Conservation (phyloP, 2,888 invertebrate species). For the Mongoloraphidia duomilia region DNA sequence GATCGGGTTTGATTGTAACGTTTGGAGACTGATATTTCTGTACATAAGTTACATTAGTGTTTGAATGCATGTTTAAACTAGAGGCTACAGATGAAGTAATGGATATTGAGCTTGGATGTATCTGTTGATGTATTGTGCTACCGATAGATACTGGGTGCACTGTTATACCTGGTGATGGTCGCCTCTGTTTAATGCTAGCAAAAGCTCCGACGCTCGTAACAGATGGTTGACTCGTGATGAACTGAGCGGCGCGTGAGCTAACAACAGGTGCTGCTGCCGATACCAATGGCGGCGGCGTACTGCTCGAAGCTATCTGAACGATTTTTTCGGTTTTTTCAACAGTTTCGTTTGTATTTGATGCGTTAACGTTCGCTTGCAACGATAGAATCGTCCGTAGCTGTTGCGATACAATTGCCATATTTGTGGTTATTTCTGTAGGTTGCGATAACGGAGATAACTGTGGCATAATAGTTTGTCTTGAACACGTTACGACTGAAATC, state of each 20-base stretch:
- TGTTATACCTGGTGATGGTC: constrained; percentile 13
- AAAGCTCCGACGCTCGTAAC: not conserved
- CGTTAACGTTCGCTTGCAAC: constrained; percentile 38
- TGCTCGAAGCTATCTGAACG: constrained; percentile 20
- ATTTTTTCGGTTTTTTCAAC: constrained; percentile 26
- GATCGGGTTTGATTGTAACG: constrained; percentile 5
- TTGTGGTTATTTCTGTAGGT: constrained; percentile 54
- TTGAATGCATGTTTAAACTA: constrained; percentile 9
- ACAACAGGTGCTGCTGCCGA: not conserved
- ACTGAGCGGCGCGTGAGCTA: too few species aligned
- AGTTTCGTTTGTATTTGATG: constrained; percentile 35
- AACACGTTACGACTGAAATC: constrained; percentile 21
- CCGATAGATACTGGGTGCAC: constrained; percentile 8
- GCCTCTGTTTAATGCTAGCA: constrained; percentile 8
- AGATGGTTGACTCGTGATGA: not conserved
- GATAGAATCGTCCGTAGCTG: constrained; percentile 51
- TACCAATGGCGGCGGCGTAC: constrained; percentile 18
- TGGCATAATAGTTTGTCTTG: constrained; percentile 40
- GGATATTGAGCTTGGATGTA: constrained; percentile 21
- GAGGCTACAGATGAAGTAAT: constrained; percentile 17
- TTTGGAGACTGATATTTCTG: constrained; percentile 10
- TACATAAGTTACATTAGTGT: constrained; percentile 10
- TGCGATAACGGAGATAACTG: constrained; percentile 58
- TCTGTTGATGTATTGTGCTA: constrained; percentile 7
- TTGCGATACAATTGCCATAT: constrained; percentile 56